phyloP scores from a whole-genome alignment of 2,888 invertebrate genomes.

The Rutpela maculata region DNA sequence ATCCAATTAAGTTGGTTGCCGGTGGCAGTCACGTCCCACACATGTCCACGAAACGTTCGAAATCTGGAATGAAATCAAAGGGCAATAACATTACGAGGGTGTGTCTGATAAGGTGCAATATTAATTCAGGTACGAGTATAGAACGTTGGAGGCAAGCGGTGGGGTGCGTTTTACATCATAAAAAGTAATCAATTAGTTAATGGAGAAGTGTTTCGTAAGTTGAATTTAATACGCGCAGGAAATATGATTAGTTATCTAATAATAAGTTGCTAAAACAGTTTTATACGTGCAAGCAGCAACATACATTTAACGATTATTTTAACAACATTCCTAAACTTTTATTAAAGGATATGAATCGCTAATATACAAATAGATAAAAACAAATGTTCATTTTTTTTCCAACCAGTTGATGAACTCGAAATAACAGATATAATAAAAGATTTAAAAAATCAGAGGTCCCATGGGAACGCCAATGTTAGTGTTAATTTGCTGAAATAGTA shows the following conservation, averaged over 20 bases:
- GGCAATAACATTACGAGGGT: conserved; percentile 42
- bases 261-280: neutral
- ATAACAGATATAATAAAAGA: too few relatives aligned
- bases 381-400: too few relatives aligned
- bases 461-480: too few relatives aligned
- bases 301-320: too few relatives aligned
- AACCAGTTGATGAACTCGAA: too few relatives aligned
- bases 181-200: conserved; percentile 16
- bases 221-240: neutral
- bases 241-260: neutral
- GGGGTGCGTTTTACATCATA: conserved; percentile 23
- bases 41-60: conserved; percentile 42
- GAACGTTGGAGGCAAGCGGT: conserved; percentile 17
- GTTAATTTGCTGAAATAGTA: too few relatives aligned
- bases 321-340: too few relatives aligned
- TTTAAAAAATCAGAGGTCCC: too few relatives aligned
- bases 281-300: too few relatives aligned
- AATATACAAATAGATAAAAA: too few relatives aligned
- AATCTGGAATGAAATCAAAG: conserved; percentile 41
- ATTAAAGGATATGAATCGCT: too few relatives aligned
- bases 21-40: conserved; percentile 42
- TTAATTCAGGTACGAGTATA: conserved; percentile 34
- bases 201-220: conserved; percentile 5
- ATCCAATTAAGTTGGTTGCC: conserved; percentile 41
- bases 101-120: conserved; percentile 43